Base-by-base conservation (phyloP, 2,797 vertebrate species). In the Smutsia temminckii region DNA sequence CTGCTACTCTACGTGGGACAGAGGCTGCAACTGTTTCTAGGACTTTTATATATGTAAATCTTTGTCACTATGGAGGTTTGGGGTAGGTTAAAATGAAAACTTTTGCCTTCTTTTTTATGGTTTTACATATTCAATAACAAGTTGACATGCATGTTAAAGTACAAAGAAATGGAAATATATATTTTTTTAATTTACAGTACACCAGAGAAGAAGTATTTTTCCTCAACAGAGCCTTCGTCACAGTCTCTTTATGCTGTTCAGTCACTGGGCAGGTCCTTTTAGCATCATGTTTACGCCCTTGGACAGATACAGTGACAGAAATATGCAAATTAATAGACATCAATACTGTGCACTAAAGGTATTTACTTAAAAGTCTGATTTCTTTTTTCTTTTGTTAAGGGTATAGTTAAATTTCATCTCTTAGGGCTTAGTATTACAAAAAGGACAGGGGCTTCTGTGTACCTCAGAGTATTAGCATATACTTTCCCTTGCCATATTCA, bases 241-340 rank as follows among this genome's bases (percentile, higher is more conserved):
- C 98, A 99, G 99, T 97, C 98, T 99, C 6, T 99, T 99, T 97
- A 99, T 99, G 99, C 98, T 99, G 97, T 99, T 99, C 98, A 99
- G 99, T 98, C 99, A 99, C 97, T 99, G 99, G 99, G 99, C 99
- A 2, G 99, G 99, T n/a, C 99, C 99, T 96, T 99, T 99, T 95
- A 99, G 99, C 98, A 99, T 99, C 98, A 99, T 99, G 99, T 99
- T 99, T 98, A 99, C 99, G 14, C 99, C 99, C 5, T 97, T 99
- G 97, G 99, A 99, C 98, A 99, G 99, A 98, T 99, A 99, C 98
- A 99, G 99, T 93, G 99, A 99, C 96, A 99, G 99, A 96, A 99
- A 99, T 98, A 99, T 99, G 99, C 99, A 99, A 98, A 99, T 99
- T 98, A 99, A 99, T 98, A 98, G 99, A 88, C 99, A 99, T 97